These are phyloP conservation scores for Glyptemys insculpta DNA, from an alignment of 2,797 vertebrate genomes.

Conservation along the genomic window DNA sequence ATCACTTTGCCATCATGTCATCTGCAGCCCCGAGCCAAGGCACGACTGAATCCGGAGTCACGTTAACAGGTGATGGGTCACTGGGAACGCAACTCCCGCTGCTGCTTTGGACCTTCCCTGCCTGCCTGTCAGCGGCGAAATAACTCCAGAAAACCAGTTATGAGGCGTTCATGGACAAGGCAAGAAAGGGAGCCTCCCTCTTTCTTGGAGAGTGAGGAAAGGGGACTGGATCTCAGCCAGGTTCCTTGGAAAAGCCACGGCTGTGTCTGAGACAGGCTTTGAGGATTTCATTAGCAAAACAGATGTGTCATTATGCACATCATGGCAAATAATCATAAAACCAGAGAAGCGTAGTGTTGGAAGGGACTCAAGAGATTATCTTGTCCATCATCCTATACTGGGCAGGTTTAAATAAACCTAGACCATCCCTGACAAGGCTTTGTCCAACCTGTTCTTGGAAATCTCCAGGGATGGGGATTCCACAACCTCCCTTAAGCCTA, in stretches of 20 bases:
- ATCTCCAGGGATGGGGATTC: not conserved
- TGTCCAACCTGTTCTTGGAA: not conserved
- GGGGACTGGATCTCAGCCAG: not conserved
- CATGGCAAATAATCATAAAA: not conserved
- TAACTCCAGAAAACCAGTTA: not conserved
- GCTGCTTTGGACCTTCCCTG: not conserved
- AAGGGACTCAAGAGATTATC: not conserved
- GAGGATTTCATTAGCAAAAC: not conserved
- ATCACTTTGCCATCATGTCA: not conserved
- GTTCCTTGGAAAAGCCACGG: not conserved
- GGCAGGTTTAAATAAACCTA: not conserved
- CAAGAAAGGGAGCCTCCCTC: not conserved
- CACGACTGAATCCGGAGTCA: no score
- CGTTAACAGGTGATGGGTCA: not conserved
- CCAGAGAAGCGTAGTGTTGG: rapidly evolving
- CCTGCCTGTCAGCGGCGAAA: not conserved
- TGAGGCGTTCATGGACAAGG: not conserved
- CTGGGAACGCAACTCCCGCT: not conserved
- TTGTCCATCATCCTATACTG: not conserved
- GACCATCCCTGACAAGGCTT: not conserved
- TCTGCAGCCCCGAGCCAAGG: not conserved
- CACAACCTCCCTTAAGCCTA: not conserved
- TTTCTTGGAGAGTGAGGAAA: not conserved
- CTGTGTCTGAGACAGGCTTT: not conserved
- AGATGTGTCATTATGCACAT: not conserved